phyloP scores from a whole-genome alignment of 1,140 invertebrate species.

The Anoplophora glabripennis region DNA sequence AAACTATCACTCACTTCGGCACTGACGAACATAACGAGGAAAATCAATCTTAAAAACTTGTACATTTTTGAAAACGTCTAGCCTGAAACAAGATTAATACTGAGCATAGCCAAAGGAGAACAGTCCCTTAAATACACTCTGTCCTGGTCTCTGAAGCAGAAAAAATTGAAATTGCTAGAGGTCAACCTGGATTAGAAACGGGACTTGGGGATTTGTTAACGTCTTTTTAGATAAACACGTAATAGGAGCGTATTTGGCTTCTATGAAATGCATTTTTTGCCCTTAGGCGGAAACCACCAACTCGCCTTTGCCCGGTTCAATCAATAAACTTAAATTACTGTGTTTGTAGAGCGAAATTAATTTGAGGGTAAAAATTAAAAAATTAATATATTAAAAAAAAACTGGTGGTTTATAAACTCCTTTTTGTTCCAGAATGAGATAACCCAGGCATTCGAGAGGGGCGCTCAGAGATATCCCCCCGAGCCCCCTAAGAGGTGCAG shows the following conservation, averaged over 20 bases:
- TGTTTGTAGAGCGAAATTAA: neutral
- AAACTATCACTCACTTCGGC: constrained; percentile 4
- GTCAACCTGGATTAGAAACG: constrained; percentile 37
- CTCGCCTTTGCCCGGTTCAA: neutral
- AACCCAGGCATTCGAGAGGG: constrained; percentile 29
- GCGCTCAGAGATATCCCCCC: neutral
- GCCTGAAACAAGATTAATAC: constrained; percentile 10
- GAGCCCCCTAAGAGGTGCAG: constrained; percentile 8
- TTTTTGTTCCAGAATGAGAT: constrained; percentile 38
- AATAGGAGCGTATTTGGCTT: constrained; percentile 9
- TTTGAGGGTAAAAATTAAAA: neutral
- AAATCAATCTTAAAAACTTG: constrained; percentile 18
- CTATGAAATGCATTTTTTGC: constrained; percentile 12
- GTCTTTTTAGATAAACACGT: constrained; percentile 11
- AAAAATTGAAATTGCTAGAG: constrained; percentile 24
- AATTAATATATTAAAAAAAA: neutral
- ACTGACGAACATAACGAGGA: constrained; percentile 1
- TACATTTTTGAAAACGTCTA: constrained; percentile 11
- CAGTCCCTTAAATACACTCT: constrained; percentile 31
- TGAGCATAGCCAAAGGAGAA: neutral
- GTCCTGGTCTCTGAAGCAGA: constrained; percentile 29
- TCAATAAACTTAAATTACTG: neutral
- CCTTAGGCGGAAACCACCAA: neutral
- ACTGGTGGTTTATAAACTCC: neutral
- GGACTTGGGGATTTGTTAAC: constrained; percentile 42